These are phyloP conservation scores for Drosophila nr. medialis DNA, from an alignment of 2,888 invertebrate genomes.

Conservation along the genomic window DNA sequence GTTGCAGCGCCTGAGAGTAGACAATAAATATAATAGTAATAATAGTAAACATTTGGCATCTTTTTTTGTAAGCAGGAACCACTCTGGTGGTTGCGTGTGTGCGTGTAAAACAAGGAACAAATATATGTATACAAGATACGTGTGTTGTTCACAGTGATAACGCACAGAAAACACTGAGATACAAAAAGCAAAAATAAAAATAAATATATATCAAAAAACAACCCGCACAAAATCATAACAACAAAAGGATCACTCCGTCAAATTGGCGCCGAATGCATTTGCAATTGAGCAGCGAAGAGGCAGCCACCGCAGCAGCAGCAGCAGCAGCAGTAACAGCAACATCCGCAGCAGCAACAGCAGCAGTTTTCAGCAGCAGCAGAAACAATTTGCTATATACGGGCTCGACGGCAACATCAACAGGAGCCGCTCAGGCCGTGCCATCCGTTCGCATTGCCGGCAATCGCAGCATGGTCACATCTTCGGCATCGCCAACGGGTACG, in stretches of 20 bases:
- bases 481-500: conserved; percentile 73
- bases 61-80: neutral
- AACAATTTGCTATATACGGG: conserved; percentile 27
- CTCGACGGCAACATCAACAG: conserved; percentile 36
- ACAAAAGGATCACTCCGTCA: conserved; percentile 58
- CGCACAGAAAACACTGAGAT: conserved; percentile 1
- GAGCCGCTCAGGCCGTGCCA: conserved; percentile 51
- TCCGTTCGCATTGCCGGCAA: conserved; percentile 59
- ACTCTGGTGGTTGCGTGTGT: conserved; percentile 19
- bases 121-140: neutral
- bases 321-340: conserved; percentile 11
- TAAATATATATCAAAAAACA: neutral
- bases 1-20: conserved; percentile 23
- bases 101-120: conserved; percentile 13
- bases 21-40: conserved; percentile 3
- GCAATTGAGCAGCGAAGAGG: conserved; percentile 75
- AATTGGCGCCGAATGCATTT: conserved; percentile 84
- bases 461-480: conserved; percentile 75
- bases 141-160: conserved; percentile 29
- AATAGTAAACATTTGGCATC: neutral
- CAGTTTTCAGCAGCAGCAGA: conserved; percentile 1
- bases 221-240: conserved; percentile 39
- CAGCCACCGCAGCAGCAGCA: conserved; percentile 15
- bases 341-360: conserved; percentile 10
- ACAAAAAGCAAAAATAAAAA: neutral